Evolutionary conservation across 2,888 invertebrate species (phyloP).

Genomic region (Eutolmus rufibarbis): DNA sequence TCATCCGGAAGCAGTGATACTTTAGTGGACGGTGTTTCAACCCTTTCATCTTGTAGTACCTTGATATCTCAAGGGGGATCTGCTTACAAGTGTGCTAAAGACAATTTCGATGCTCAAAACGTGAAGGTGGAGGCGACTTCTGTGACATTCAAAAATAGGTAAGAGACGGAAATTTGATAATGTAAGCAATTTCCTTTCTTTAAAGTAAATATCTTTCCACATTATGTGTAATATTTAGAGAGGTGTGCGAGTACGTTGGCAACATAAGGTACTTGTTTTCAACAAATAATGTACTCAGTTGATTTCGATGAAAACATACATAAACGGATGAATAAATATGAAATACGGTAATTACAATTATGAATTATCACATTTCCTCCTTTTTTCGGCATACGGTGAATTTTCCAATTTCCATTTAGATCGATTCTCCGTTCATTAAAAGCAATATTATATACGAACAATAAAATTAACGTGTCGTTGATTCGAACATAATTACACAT

Average conservation of each 20-base stretch:
- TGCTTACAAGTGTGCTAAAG: constrained; percentile 64
- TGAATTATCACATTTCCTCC: neutral
- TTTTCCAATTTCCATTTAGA: neutral
- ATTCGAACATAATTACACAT: neutral
- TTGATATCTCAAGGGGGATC: constrained; percentile 66
- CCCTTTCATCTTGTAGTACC: constrained; percentile 66
- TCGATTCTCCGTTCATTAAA: neutral
- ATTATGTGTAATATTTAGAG: neutral
- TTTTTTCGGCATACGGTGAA: neutral
- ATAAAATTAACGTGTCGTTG: neutral
- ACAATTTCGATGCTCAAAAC: constrained; percentile 11
- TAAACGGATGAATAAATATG: neutral
- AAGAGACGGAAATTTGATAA: neutral
- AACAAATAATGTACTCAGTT: neutral
- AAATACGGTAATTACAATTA: neutral
- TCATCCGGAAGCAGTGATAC: constrained; percentile 49
- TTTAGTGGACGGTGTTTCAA: constrained; percentile 49
- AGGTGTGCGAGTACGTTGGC: neutral
- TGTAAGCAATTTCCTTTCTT: neutral
- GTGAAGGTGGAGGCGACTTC: neutral
- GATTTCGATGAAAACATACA: neutral
- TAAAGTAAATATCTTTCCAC: neutral
- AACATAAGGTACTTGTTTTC: neutral
- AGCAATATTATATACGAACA: neutral
- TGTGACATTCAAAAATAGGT: constrained; percentile 23